Base-by-base conservation (phyloP, 2,797 vertebrate genomes). In the Cephalopachus bancanus region DNA sequence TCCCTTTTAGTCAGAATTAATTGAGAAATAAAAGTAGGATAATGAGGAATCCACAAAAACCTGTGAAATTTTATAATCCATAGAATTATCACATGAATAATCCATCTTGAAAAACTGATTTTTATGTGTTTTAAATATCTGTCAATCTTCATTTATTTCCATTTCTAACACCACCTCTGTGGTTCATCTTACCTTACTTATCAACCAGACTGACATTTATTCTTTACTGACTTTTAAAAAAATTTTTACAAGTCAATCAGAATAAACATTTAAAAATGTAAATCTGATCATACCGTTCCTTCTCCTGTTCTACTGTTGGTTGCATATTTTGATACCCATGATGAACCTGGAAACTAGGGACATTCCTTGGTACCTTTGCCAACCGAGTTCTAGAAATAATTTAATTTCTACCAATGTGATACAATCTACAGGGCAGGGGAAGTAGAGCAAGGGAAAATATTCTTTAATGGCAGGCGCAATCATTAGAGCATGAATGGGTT, bases 101-200 rank as follows among this genome's bases (percentile, higher is more conserved):
- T 80, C 17, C 11, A 76, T 74, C 20, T 44, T 81, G 74, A 67
- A 86, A 86, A 67, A 11, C 9, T 14, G 0, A 3, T 12, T 83
- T 7, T 74, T 92, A 80, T 80, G 51, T 75, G 37, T 90, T 78
- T 95, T 83, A 94, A 90, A 22, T 78, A 78, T 22, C 0, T n/a
- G 1, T 24, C 15, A 51, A 8, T 57, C 2, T 75, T 59, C 57
- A 30, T 19, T 84, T 51, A 81, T 89, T 49, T 67, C 14, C 16
- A 30, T n/a, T 3, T 88, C 28, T 7, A 92, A 37, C 3, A 15
- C 0, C 17, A 76, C 3, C 10, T 1, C 0, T 71, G 4, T 60
- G 28, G 20, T 72, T 80, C 5, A 30, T 65, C 17, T 92, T 83
- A 30, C 9, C 19, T 79, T 78, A 10, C 20, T 79, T 59, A 24